Evolutionary conservation across 2,113 vertebrate genomes (phyloP).

Genomic region (Phycodurus eques): DNA sequence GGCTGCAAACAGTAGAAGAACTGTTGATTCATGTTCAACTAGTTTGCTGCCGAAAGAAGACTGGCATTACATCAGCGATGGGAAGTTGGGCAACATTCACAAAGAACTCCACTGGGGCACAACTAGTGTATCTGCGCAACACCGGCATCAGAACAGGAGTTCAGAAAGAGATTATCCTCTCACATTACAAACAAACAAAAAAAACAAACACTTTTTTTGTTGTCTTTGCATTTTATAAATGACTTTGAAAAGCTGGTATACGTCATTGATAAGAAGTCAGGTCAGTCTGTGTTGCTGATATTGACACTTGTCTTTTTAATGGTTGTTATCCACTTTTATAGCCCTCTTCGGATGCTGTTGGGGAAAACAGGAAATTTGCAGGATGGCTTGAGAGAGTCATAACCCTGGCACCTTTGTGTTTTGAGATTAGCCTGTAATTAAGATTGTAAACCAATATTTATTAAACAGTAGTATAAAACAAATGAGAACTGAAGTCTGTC

Average conservation of each 20-base stretch:
- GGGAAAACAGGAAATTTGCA: slow-evolving; percentile 72
- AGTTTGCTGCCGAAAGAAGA: not conserved
- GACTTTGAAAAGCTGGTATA: slow-evolving; percentile 14
- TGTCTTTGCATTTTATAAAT: slow-evolving; percentile 2
- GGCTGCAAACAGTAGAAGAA: not conserved
- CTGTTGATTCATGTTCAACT: not conserved
- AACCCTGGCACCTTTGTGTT: slow-evolving; percentile 67
- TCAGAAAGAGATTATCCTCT: not conserved
- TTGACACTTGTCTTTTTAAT: slow-evolving; percentile 72
- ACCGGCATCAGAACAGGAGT: not conserved
- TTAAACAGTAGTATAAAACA: slow-evolving; percentile 62
- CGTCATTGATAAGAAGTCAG: slow-evolving; percentile 45
- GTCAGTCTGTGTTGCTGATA: slow-evolving; percentile 49
- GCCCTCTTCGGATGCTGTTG: slow-evolving; percentile 63
- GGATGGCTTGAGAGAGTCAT: slow-evolving; percentile 67
- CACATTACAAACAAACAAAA: not conserved
- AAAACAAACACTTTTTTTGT: not conserved
- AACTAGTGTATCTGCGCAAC: not conserved
- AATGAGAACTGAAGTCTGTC: slow-evolving; percentile 46
- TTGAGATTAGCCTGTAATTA: slow-evolving; percentile 77
- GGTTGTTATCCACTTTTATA: slow-evolving; percentile 68
- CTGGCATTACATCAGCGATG: not conserved
- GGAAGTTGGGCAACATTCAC: not conserved
- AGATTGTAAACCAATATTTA: slow-evolving; percentile 77
- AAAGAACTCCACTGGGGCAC: not conserved